Percentiles rank a stretch among this genome's conserved stretches.
phyloP scores from a whole-genome alignment of 2,797 vertebrate genomes.

The Heterohyrax brucei region DNA sequence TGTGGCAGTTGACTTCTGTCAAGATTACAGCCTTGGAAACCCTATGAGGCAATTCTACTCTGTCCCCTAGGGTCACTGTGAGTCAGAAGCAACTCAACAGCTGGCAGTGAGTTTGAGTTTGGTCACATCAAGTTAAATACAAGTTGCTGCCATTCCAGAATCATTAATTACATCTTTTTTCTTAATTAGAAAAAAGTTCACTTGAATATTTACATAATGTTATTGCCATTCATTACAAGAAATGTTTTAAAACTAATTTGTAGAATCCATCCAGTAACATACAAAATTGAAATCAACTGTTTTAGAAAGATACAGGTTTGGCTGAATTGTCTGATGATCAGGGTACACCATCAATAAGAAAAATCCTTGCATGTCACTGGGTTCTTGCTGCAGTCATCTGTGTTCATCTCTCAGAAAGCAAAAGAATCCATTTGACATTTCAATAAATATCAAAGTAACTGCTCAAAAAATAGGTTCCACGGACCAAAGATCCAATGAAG shows the following conservation, averaged over 20 bases:
- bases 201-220: constrained; percentile 88
- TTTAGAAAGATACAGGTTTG: constrained; percentile 73
- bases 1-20: no score
- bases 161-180: constrained; percentile 85
- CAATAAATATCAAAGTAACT: constrained; percentile 90
- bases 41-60: no score
- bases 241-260: constrained; percentile 66
- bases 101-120: no score
- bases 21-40: no score
- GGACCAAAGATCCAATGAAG: constrained; percentile 39
- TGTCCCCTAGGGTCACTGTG: no score
- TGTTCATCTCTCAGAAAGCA: constrained; percentile 77
- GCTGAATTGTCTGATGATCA: constrained; percentile 75
- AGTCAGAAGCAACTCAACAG: no score
- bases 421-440: constrained; percentile 81
- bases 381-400: constrained; percentile 74
- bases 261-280: constrained; percentile 83
- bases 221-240: constrained; percentile 90
- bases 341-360: constrained; percentile 50
- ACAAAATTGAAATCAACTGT: constrained; percentile 78
- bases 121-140: constrained; percentile 74
- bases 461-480: constrained; percentile 49
- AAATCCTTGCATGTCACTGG: constrained; percentile 66
- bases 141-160: constrained; percentile 73
- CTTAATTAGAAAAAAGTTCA: constrained; percentile 82